Conservation (phyloP, 2,888 invertebrate genomes). For the Nemapogon koenigi region DNA sequence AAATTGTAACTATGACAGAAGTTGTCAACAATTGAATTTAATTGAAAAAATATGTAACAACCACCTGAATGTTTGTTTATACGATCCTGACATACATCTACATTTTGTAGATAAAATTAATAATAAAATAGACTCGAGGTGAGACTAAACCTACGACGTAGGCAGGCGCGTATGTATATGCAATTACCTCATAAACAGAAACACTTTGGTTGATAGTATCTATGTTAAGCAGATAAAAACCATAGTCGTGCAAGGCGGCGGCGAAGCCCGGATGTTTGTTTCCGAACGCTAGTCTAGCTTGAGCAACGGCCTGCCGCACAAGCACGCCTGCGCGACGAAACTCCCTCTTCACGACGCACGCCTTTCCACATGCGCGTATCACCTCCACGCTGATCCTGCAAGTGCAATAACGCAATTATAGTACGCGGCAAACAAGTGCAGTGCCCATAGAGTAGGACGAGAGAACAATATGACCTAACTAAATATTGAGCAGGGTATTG, state of each 20-base stretch:
- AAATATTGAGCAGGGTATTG: too few relatives aligned
- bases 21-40: too few relatives aligned
- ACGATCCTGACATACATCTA: too few relatives aligned
- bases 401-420: slow-evolving; percentile 10
- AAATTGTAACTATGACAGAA: too few relatives aligned
- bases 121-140: too few relatives aligned
- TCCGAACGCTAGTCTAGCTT: slow-evolving; percentile 70
- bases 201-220: slow-evolving; percentile 87
- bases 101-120: too few relatives aligned
- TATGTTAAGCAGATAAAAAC: slow-evolving; percentile 88
- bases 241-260: slow-evolving; percentile 86
- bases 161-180: too few relatives aligned
- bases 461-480: background rate
- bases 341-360: slow-evolving; percentile 88
- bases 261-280: slow-evolving; percentile 81
- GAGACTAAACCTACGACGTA: too few relatives aligned
- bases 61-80: too few relatives aligned
- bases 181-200: slow-evolving; percentile 80
- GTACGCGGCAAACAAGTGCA: background rate
- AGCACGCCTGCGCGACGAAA: slow-evolving; percentile 83
- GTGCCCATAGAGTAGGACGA: background rate
- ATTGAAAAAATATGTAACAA: too few relatives aligned
- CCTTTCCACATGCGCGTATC: slow-evolving; percentile 84
- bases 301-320: slow-evolving; percentile 80
- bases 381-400: slow-evolving; percentile 78